phyloP scores from a whole-genome alignment of 1,140 invertebrate genomes.

The Drosophila murphyi region DNA sequence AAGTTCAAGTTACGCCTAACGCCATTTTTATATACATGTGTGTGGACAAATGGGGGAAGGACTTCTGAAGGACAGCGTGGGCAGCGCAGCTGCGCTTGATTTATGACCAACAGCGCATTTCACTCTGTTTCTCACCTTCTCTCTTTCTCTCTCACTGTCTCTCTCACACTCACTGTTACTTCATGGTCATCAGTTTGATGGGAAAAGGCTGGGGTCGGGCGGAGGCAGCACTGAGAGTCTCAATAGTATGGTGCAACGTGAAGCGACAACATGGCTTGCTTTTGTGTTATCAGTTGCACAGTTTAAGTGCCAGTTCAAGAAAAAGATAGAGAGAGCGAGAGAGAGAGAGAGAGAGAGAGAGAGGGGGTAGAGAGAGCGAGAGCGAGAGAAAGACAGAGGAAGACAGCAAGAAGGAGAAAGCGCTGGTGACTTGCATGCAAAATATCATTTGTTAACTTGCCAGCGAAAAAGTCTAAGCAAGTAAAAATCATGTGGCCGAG shows the following conservation, averaged over 20 bases:
- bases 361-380: neutral
- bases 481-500: too few relatives aligned
- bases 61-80: neutral
- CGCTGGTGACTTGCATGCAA: too few relatives aligned
- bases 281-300: neutral
- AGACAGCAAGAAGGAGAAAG: neutral
- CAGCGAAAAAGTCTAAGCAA: too few relatives aligned
- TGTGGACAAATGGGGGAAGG: constrained; percentile 1
- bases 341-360: neutral
- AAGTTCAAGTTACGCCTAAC: constrained; percentile 35
- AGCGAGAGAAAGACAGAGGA: neutral
- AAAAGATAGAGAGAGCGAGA: neutral
- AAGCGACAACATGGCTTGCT: neutral
- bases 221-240: neutral
- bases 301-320: constrained; percentile 7
- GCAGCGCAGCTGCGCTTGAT: constrained; percentile 45
- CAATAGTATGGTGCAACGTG: neutral
- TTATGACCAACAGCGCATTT: constrained; percentile 51
- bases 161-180: neutral
- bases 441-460: too few relatives aligned
- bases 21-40: constrained; percentile 29
- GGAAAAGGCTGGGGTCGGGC: too few relatives aligned
- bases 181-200: too few relatives aligned
- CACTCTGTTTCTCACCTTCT: neutral
- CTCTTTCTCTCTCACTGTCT: neutral